Evolutionary conservation across 2,888 invertebrate species (phyloP).

Genomic region (Furcula furcula): DNA sequence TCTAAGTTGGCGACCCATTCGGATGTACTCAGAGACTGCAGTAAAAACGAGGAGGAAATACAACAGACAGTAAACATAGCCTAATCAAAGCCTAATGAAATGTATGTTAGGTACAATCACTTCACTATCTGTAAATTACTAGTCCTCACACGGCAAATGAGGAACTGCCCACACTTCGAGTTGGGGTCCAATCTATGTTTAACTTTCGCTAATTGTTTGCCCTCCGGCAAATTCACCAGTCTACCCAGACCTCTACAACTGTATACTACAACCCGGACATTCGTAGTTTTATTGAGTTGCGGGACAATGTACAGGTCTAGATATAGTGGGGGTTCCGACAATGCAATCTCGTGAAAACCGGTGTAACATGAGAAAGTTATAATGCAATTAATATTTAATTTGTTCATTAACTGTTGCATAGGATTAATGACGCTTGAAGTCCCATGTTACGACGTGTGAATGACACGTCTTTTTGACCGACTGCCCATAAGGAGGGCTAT

Average conservation of each 20-base stretch:
- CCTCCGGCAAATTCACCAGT: conserved; percentile 46
- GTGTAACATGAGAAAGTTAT: conserved; percentile 53
- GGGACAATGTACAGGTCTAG: conserved; percentile 21
- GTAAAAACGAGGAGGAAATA: too few relatives aligned
- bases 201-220: conserved; percentile 72
- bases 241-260: conserved; percentile 23
- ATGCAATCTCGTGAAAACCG: conserved; percentile 51
- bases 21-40: too few relatives aligned
- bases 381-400: conserved; percentile 63
- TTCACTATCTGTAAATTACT: conserved; percentile 42
- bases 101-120: too few relatives aligned
- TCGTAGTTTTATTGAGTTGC: conserved; percentile 5
- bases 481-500: too few relatives aligned
- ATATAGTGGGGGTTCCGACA: conserved; percentile 31
- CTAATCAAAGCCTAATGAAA: too few relatives aligned
- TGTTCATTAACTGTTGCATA: conserved; percentile 37
- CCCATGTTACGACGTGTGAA: too few relatives aligned
- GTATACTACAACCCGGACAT: conserved; percentile 3
- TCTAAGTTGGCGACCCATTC: too few relatives aligned
- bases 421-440: too few relatives aligned
- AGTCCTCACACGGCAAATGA: conserved; percentile 40
- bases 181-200: conserved; percentile 58
- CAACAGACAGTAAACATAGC: too few relatives aligned
- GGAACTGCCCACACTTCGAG: conserved; percentile 49
- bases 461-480: too few relatives aligned